A percentile compares a stretch with the other conserved stretches of the same genome.
Conservation (phyloP, 1,140 invertebrate species). For the Plodia interpunctella region DNA sequence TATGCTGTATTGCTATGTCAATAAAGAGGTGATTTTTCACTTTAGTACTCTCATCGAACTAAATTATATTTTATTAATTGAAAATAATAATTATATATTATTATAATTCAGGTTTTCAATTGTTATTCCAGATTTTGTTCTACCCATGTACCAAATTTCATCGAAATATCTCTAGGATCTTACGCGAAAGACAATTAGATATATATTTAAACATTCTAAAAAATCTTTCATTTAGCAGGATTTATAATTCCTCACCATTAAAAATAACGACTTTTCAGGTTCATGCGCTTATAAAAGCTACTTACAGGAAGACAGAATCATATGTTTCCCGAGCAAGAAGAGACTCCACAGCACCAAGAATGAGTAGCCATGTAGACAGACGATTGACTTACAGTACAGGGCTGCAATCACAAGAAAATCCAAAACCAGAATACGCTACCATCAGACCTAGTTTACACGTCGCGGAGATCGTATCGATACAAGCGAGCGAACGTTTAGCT, state of each 20-base stretch:
- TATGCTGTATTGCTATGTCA: conserved; percentile 79
- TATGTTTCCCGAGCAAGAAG: conserved; percentile 57
- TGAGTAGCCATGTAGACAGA: conserved; percentile 41
- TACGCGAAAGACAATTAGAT: no score
- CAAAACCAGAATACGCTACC: conserved; percentile 44
- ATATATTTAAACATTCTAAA: no score
- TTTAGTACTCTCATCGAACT: no score
- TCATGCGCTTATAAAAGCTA: conserved; percentile 53
- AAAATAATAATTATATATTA: background rate
- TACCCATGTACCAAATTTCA: no score
- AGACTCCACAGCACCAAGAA: conserved; percentile 37
- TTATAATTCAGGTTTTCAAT: no score
- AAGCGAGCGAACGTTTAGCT: conserved; percentile 58
- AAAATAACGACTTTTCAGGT: conserved; percentile 40
- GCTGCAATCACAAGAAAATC: conserved; percentile 28
- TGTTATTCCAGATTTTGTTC: no score
- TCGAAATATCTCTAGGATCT: no score
- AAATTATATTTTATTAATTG: no score
- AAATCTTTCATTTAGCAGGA: no score
- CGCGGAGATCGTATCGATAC: conserved; percentile 67
- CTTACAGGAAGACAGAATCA: conserved; percentile 67
- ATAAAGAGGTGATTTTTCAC: conserved; percentile 75
- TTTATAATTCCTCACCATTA: no score
- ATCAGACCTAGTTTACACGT: conserved; percentile 54
- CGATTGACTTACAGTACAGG: conserved; percentile 60